Evolutionary conservation across 2,797 vertebrate genomes (phyloP), one percentile per base, ranked within the genome.

Genomic region (Trachops cirrhosus): DNA sequence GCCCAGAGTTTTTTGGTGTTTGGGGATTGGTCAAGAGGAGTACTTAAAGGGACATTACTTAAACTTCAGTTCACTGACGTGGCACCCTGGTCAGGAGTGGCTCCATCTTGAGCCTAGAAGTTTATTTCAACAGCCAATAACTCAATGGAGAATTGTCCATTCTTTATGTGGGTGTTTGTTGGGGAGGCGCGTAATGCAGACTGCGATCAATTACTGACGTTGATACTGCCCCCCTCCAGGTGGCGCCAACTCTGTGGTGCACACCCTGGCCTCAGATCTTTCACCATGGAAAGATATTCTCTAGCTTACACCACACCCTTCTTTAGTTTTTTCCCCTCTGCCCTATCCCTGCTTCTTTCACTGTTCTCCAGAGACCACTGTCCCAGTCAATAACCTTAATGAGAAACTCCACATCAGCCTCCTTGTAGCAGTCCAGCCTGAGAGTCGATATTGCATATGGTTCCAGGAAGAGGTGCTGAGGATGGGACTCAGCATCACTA

Each of bases 181-280:
- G 75, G 74, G 52, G n/a, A 22, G 7, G 12, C 8, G 6, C 4
- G 11, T 3, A 16, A 4, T 32, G n/a, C 19, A 59, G 62, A 39
- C 46, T 26, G 2, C 29, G 54, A 48, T 9, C 48, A 39, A 4
- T 22, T 11, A 14, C 26, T 34, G 29, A 44, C 9, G 4, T 4
- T 32, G 10, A 59, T 26, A 5, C 5, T 15, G 22, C 39, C 14
- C 5, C 9, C 11, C 10, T 64, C 16, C 32, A 3, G 39, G 5
- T 1, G 14, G 4, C 14, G 14, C 52, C 7, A 9, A 7, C 67
- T n/a, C 84, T 39, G 9, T 3, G 1, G 15, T 18, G 2, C 21
- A n/a, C 7, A 34, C 74, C 37, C 21, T 52, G 54, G 41, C 34
- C 46, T 54, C 1, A 14, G n/a, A 26, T 46, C 16, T 73, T 41